Percentiles rank a stretch among this genome's conserved stretches.
These are phyloP conservation scores for Melipona bicolor DNA, from an alignment of 2,888 invertebrate genomes.

Conservation along the genomic window DNA sequence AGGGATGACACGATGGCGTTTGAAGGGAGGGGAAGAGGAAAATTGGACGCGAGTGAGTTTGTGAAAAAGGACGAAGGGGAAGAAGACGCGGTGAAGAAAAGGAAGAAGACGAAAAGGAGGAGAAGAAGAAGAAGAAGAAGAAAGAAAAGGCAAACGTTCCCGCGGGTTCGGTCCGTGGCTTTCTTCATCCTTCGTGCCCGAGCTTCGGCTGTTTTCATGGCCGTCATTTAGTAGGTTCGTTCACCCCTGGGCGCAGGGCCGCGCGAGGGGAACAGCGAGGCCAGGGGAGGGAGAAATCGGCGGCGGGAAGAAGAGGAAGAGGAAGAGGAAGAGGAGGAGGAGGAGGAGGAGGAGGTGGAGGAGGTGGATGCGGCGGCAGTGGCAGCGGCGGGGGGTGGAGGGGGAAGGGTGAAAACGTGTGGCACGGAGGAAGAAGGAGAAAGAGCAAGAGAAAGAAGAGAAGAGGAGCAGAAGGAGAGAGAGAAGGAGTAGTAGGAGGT, in stretches of 20 bases:
- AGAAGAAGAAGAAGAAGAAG: neutral
- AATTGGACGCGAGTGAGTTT: too few species aligned
- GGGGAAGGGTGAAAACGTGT: conserved; percentile 46
- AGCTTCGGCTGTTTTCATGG: conserved; percentile 84
- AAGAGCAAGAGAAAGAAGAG: conserved; percentile 33
- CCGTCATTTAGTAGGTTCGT: conserved; percentile 85
- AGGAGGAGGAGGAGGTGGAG: conserved; percentile 44
- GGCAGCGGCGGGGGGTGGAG: conserved; percentile 20
- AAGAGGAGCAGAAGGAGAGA: conserved; percentile 33
- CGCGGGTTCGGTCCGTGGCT: conserved; percentile 77
- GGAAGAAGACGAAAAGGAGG: neutral
- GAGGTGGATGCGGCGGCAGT: conserved; percentile 1
- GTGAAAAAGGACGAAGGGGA: neutral
- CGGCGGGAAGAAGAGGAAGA: conserved; percentile 65
- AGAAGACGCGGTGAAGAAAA: neutral
- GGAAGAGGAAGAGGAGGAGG: conserved; percentile 50
- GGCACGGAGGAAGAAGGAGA: conserved; percentile 29
- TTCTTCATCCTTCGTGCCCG: conserved; percentile 80
- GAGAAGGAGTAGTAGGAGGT: conserved; percentile 36
- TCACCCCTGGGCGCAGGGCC: conserved; percentile 82
- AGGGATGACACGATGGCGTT: too few species aligned
- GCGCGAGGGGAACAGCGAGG: conserved; percentile 60
- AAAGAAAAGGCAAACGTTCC: conserved; percentile 61
- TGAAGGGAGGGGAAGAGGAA: too few species aligned
- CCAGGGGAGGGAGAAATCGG: conserved; percentile 52